Evolutionary conservation across 2,797 vertebrate species (phyloP), one percentile per base, ranked within the genome.

Genomic region (Rhabdomys pumilio): DNA sequence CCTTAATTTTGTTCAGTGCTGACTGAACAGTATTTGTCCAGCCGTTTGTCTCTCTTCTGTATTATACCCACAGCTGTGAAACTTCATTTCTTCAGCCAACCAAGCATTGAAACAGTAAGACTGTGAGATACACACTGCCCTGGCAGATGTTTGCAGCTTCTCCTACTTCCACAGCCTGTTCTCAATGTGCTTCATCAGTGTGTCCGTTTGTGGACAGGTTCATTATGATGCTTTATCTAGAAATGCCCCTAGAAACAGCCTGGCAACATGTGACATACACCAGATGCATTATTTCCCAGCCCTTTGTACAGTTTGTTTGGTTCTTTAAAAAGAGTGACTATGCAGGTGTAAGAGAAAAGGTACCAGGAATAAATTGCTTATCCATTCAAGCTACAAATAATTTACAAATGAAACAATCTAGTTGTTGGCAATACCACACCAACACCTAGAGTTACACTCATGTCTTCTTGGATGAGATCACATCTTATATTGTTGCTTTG

Each of bases 1-100:
- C 5, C 19, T 91, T 86, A 65, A 88, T 81, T 94, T 50, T 86
- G 96, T 90, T 69, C 59, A 80, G 75, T 88, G 55, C 17, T 57
- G 47, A 85, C 11, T 50, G 26, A 31, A 44, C 2, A 89, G 26
- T 84, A 77, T 19, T 34, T 80, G 53, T 89, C 47, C 22, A 88
- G n/a, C 41, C 0, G 20, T 67, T 0, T 19, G 22, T 92, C 67
- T 79, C 29, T 47, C 72, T 79, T 91, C 61, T 75, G 24, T 73
- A 77, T 90, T 82, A 81, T 59, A 73, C n/a, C 22, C 13, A 22
- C 8, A 91, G 59, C 31, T 59, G 11, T 67, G 90, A 81, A 59
- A 50, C 9, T 69, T 83, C 38, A 89, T 89, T 79, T 22, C 1
- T 80, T 83, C 31, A 77, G 50, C 59, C 73, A 93, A n/a, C 63